These are phyloP conservation scores for Vanacampus margaritifer DNA, from an alignment of 2,113 vertebrate genomes.

Conservation along the genomic window DNA sequence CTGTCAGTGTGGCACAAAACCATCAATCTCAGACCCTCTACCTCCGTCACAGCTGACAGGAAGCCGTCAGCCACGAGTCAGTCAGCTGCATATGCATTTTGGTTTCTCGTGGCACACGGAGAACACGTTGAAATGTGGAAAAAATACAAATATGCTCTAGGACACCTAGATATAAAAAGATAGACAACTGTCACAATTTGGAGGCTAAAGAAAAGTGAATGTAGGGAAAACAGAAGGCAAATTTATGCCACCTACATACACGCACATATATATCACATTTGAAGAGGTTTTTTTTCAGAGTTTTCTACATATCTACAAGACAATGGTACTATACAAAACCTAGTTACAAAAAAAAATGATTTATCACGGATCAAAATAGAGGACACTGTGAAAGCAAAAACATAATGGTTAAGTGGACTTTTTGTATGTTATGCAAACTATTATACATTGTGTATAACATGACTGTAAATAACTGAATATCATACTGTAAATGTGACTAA, in stretches of 20 bases:
- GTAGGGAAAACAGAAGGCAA: background rate
- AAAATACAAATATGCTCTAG: constrained; percentile 11
- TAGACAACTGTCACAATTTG: background rate
- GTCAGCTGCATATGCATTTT: constrained; percentile 42
- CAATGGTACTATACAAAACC: too few relatives aligned
- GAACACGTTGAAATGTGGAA: constrained; percentile 25
- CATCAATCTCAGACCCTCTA: constrained; percentile 60
- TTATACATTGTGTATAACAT: background rate
- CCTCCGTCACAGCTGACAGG: constrained; percentile 54
- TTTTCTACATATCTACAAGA: too few relatives aligned
- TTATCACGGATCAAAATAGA: background rate
- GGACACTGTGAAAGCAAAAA: background rate
- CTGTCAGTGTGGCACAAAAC: constrained; percentile 60
- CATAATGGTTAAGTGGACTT: background rate
- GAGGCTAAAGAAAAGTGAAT: background rate
- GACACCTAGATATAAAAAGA: constrained; percentile 6
- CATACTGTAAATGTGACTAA: background rate
- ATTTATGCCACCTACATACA: background rate
- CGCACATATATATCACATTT: too few relatives aligned
- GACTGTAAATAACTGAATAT: background rate
- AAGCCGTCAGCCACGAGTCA: constrained; percentile 41
- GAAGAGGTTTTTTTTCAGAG: too few relatives aligned
- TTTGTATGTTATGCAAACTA: background rate
- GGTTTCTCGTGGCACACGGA: constrained; percentile 40
- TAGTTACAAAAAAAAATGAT: background rate